These are phyloP conservation scores for Hydrozoanthus gracilis DNA, from an alignment of 92 coral and sea anemone species.

Conservation along the genomic window DNA sequence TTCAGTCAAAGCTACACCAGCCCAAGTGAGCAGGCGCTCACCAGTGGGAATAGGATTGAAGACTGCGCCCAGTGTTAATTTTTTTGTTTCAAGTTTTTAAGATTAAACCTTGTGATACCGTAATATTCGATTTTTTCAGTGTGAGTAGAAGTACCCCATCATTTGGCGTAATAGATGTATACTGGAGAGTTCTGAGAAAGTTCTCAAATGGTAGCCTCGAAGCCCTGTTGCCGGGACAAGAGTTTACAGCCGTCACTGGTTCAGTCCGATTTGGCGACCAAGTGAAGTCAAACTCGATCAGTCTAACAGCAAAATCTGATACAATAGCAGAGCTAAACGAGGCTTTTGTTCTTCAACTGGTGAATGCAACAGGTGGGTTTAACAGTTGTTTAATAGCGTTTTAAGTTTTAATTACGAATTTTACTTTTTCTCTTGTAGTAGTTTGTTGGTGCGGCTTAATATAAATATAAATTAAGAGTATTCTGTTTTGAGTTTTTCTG, in stretches of 20 bases:
- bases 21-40: too few relatives aligned
- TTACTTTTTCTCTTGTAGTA: too few relatives aligned
- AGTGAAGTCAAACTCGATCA: slow-evolving; percentile 42
- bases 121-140: slow-evolving; percentile 39
- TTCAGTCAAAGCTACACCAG: too few relatives aligned
- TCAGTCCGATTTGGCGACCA: slow-evolving; percentile 67
- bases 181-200: slow-evolving; percentile 71
- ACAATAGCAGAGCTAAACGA: slow-evolving; percentile 86
- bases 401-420: too few relatives aligned
- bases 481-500: too few relatives aligned
- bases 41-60: too few relatives aligned
- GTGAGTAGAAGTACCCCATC: slow-evolving; percentile 64
- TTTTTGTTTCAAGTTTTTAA: too few relatives aligned
- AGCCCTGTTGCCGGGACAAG: slow-evolving; percentile 70
- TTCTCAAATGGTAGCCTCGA: slow-evolving; percentile 62
- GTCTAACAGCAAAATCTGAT: slow-evolving; percentile 65
- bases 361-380: slow-evolving; percentile 88
- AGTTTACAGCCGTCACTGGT: slow-evolving; percentile 69
- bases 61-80: too few relatives aligned
- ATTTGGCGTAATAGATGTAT: slow-evolving; percentile 83
- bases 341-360: slow-evolving; percentile 73
- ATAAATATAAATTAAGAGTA: too few relatives aligned
- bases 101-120: background rate
- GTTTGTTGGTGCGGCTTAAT: too few relatives aligned
- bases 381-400: too few relatives aligned